phyloP scores from a whole-genome alignment of 2,888 invertebrate genomes.

The Tipula helvola region DNA sequence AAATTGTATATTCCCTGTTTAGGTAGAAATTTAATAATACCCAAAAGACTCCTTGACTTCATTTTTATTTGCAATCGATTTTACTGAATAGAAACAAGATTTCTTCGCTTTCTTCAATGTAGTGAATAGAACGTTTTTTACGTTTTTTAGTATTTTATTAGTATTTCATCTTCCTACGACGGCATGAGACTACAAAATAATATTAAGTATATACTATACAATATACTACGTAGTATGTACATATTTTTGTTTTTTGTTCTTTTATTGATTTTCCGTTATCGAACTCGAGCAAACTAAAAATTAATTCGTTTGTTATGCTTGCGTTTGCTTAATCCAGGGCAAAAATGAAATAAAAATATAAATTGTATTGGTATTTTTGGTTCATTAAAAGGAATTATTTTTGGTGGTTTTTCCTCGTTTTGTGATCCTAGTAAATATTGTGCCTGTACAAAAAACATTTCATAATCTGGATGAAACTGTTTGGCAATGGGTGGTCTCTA shows the following conservation, averaged over 20 bases:
- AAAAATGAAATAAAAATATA: background rate
- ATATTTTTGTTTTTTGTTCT: background rate
- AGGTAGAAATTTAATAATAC: too few relatives aligned
- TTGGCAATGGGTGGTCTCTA: background rate
- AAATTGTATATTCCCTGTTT: too few relatives aligned
- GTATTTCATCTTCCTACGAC: background rate
- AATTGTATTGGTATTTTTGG: background rate
- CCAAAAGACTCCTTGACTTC: too few relatives aligned
- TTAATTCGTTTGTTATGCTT: background rate
- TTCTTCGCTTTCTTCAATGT: too few relatives aligned
- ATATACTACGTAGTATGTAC: background rate
- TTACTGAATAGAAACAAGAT: too few relatives aligned
- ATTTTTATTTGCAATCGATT: too few relatives aligned
- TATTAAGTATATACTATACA: background rate
- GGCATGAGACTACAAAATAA: background rate
- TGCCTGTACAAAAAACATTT: background rate
- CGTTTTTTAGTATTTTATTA: background rate
- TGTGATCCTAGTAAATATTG: background rate
- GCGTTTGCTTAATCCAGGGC: background rate
- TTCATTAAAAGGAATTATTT: background rate
- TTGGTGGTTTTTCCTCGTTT: background rate
- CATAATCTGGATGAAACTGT: background rate
- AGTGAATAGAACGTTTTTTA: too few relatives aligned
- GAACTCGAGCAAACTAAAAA: background rate
- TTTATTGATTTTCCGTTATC: background rate